Conservation (phyloP, 2,113 vertebrate genomes). For the Gallinago media region DNA sequence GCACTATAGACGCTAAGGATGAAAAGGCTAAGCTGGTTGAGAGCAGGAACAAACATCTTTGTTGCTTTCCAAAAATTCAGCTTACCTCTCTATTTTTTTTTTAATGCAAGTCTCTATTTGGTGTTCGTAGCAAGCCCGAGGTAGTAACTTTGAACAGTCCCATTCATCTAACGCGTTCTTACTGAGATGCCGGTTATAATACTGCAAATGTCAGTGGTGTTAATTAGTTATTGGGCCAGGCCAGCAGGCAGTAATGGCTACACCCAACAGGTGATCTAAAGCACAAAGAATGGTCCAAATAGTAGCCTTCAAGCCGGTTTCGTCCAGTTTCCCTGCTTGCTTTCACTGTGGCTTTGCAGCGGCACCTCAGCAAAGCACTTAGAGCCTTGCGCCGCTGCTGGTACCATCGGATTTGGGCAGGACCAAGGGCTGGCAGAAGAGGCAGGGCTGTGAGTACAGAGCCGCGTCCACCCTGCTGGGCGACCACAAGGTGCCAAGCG, state of each 20-base stretch:
- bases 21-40: conserved; percentile 6
- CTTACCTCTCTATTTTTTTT: background rate
- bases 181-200: background rate
- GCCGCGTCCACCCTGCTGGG: accelerated
- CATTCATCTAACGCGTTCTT: background rate
- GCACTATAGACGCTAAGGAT: background rate
- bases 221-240: background rate
- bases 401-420: accelerated
- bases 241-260: background rate
- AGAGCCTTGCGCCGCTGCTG: accelerated
- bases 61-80: background rate
- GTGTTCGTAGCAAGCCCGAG: background rate
- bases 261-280: background rate
- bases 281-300: background rate
- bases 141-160: background rate
- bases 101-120: background rate
- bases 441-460: background rate
- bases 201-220: background rate
- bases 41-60: background rate
- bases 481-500: accelerated
- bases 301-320: background rate
- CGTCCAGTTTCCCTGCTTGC: background rate
- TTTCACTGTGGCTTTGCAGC: background rate
- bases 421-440: background rate
- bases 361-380: background rate